These are phyloP conservation scores for Coendou prehensilis DNA, from an alignment of 2,797 vertebrate species.

Conservation along the genomic window DNA sequence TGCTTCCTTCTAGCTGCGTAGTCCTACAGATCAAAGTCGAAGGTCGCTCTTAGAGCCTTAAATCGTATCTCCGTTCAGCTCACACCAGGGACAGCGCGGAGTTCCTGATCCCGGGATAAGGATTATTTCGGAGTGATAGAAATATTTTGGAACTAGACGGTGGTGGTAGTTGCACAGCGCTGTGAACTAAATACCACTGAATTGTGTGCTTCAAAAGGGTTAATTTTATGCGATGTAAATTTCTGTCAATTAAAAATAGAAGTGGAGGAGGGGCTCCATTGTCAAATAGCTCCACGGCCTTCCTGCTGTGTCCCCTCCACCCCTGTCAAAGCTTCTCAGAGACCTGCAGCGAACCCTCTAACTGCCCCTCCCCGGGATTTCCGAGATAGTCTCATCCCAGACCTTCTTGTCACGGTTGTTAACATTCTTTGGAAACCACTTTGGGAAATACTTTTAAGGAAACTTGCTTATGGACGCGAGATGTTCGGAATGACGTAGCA, in stretches of 20 bases:
- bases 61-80: not conserved
- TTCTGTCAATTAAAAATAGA: not conserved
- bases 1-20: not conserved
- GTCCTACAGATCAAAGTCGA: not conserved
- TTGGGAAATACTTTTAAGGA: conserved; percentile 12
- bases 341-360: not conserved
- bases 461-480: not conserved
- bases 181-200: not conserved
- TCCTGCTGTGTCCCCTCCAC: fast-evolving
- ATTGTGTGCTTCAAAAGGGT: not conserved
- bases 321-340: not conserved
- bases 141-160: not conserved
- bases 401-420: not conserved
- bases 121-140: not conserved
- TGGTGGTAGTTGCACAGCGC: not conserved
- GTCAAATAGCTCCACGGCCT: not conserved
- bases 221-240: not conserved
- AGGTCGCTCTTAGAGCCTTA: not conserved
- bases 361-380: not conserved
- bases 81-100: conserved; percentile 41
- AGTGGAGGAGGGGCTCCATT: fast-evolving
- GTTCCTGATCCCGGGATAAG: not conserved
- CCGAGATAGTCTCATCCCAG: not conserved
- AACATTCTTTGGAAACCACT: not conserved
- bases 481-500: fast-evolving